phyloP scores from a whole-genome alignment of 2,888 invertebrate species.

The Tachina fera region DNA sequence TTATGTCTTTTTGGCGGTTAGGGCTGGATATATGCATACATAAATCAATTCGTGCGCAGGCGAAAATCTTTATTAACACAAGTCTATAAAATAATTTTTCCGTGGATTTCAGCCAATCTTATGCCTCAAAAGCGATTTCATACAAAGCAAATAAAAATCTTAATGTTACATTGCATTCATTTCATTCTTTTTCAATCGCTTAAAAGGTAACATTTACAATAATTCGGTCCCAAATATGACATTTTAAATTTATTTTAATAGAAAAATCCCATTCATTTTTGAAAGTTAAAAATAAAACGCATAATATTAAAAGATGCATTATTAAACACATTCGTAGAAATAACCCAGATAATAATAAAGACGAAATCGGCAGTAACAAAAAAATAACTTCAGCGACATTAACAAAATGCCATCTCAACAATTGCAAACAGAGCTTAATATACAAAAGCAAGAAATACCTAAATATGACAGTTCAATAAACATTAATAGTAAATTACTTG shows the following conservation, averaged over 20 bases:
- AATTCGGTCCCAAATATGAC: not conserved
- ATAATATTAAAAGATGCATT: not conserved
- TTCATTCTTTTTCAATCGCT: no score
- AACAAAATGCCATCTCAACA: slow-evolving; percentile 61
- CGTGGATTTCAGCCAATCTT: no score
- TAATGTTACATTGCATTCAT: no score
- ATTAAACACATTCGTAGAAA: not conserved
- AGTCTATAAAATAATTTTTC: no score
- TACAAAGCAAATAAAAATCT: no score
- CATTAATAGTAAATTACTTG: slow-evolving; percentile 71
- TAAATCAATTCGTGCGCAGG: no score
- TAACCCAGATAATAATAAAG: not conserved
- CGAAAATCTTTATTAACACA: no score
- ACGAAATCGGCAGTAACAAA: not conserved
- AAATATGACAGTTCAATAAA: slow-evolving; percentile 72
- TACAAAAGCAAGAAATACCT: slow-evolving; percentile 52
- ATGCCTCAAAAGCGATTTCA: no score
- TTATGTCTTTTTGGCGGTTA: no score
- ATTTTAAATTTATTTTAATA: not conserved
- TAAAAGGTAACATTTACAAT: no score
- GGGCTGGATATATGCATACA: no score
- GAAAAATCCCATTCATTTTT: not conserved
- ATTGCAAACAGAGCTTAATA: slow-evolving; percentile 35
- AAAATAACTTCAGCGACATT: not conserved
- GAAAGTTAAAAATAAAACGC: not conserved